Conservation (phyloP, 2,888 invertebrate species). For the Vanessa cardui region DNA sequence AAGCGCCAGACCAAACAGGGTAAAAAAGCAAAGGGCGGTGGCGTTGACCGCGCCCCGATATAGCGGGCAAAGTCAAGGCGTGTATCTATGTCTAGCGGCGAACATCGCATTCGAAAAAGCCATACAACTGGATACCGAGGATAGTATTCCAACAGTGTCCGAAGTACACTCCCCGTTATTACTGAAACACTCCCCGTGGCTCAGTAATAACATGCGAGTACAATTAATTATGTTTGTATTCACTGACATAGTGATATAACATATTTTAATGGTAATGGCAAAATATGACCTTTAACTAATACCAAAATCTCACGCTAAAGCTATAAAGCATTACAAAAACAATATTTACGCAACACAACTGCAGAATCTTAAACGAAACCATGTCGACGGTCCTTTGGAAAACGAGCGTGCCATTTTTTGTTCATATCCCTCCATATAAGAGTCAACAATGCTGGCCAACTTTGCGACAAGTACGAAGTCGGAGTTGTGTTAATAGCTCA, state of each 20-base stretch:
- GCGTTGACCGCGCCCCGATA: slow-evolving; percentile 76
- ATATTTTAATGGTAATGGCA: slow-evolving; percentile 14
- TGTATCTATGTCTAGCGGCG: slow-evolving; percentile 55
- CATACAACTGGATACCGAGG: slow-evolving; percentile 16
- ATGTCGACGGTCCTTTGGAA: slow-evolving; percentile 34
- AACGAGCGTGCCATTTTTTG: slow-evolving; percentile 27
- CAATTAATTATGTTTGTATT: slow-evolving; percentile 23
- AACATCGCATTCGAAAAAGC: slow-evolving; percentile 23
- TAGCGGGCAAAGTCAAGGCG: slow-evolving; percentile 81
- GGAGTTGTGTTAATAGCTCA: slow-evolving; percentile 26
- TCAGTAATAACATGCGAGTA: slow-evolving; percentile 12
- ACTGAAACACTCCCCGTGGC: slow-evolving; percentile 15
- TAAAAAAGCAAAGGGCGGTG: slow-evolving; percentile 76
- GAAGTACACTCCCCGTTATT: slow-evolving; percentile 16
- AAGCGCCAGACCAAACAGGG: slow-evolving; percentile 77
- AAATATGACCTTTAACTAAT: slow-evolving; percentile 26
- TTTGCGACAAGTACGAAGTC: slow-evolving; percentile 19
- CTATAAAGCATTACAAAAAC: slow-evolving; percentile 15
- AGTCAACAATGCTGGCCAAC: slow-evolving; percentile 28
- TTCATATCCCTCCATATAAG: slow-evolving; percentile 28
- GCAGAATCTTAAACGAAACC: slow-evolving; percentile 32
- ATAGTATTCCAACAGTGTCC: slow-evolving; percentile 21
- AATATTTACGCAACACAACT: slow-evolving; percentile 20
- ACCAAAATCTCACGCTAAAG: slow-evolving; percentile 25
- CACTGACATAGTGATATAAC: slow-evolving; percentile 19